phyloP scores from a whole-genome alignment of 2,113 vertebrate genomes.

The Felis catus region F.catus_Fca126_mat1.0 CM031421.1:81288001-81288500 shows the following conservation, averaged over 20 bases:
- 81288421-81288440: neutral
- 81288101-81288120: neutral
- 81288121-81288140: neutral
- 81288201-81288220: neutral
- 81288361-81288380: neutral
- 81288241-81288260: neutral
- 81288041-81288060: neutral
- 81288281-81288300: neutral
- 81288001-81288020: neutral
- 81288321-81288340: neutral
- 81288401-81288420: neutral
- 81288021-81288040: neutral
- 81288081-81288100: neutral
- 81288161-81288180: neutral
- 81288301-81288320: neutral
- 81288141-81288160: neutral
- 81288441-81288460: neutral
- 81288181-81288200: neutral
- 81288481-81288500: neutral
- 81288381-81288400: neutral
- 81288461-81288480: neutral
- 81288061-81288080: no score
- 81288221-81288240: neutral
- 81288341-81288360: neutral
- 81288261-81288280: neutral